Evolutionary conservation across 2,888 invertebrate species (phyloP).

Genomic region (Oligia fasciuncula): DNA sequence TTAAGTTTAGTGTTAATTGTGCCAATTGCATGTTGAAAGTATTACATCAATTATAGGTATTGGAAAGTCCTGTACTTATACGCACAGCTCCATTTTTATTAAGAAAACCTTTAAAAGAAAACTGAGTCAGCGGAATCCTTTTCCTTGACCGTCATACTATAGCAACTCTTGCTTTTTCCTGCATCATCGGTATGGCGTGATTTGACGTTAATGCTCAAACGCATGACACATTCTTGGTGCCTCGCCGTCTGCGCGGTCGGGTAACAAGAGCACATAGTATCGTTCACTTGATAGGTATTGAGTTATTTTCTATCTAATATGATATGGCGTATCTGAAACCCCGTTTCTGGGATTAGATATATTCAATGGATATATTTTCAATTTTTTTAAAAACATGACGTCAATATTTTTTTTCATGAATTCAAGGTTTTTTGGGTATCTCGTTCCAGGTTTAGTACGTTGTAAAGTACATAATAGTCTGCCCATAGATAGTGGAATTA

Average conservation of each 20-base stretch:
- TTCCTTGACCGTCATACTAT: slow-evolving; percentile 2
- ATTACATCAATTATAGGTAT: neutral
- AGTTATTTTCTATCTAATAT: neutral
- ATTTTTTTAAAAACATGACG: slow-evolving; percentile 22
- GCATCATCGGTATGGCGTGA: slow-evolving; percentile 52
- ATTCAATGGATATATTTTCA: slow-evolving; percentile 32
- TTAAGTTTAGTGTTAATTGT: neutral
- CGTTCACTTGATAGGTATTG: slow-evolving; percentile 4
- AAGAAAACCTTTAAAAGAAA: slow-evolving; percentile 2
- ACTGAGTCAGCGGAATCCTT: neutral
- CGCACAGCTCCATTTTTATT: neutral
- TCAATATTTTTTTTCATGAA: slow-evolving; percentile 18
- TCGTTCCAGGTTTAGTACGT: neutral
- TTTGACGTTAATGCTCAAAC: slow-evolving; percentile 37
- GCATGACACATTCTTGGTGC: slow-evolving; percentile 51
- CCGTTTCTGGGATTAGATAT: slow-evolving; percentile 31
- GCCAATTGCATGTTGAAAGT: neutral
- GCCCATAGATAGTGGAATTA: neutral
- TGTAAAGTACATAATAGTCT: neutral
- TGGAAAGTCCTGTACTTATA: neutral
- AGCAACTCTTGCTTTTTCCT: slow-evolving; percentile 15
- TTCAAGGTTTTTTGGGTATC: neutral
- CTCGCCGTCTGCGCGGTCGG: slow-evolving; percentile 39
- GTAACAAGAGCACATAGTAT: neutral
- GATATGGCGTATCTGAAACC: slow-evolving; percentile 44